Conservation (phyloP, 92 coral and sea anemone genomes). For the Epizoanthus rinbou region DNA sequence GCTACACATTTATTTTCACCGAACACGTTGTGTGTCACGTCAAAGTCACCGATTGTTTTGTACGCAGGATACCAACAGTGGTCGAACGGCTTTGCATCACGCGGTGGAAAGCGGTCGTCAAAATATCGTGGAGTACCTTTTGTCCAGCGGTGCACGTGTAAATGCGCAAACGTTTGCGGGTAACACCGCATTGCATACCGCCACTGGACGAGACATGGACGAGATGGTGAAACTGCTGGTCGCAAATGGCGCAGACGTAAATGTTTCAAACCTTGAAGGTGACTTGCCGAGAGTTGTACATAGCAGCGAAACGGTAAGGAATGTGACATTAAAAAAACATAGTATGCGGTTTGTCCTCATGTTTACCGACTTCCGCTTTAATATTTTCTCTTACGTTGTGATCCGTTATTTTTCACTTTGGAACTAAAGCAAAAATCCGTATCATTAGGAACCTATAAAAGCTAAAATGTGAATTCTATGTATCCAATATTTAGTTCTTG, state of each 20-base stretch:
- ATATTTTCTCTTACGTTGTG: too few species aligned
- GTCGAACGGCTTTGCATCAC: conserved; percentile 95
- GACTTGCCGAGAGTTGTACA: conserved; percentile 81
- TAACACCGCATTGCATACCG: conserved; percentile 95
- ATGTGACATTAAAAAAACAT: too few species aligned
- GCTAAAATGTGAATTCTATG: too few species aligned
- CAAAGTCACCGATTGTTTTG: neutral
- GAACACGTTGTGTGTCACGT: neutral
- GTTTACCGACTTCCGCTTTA: too few species aligned
- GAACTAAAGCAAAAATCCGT: too few species aligned
- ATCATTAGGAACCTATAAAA: too few species aligned
- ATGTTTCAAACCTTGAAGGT: conserved; percentile 86
- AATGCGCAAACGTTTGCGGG: conserved; percentile 91
- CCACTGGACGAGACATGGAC: conserved; percentile 95
- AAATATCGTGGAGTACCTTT: conserved; percentile 75
- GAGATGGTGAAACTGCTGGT: conserved; percentile 72
- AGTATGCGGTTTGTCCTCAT: neutral
- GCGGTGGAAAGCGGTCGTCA: conserved; percentile 93
- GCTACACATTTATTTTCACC: neutral
- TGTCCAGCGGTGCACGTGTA: conserved; percentile 82
- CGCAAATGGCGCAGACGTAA: conserved; percentile 81
- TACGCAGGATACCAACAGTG: conserved; percentile 87
- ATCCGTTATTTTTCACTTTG: too few species aligned
- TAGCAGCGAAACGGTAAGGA: conserved; percentile 68
- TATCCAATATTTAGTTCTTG: too few species aligned